phyloP scores from a whole-genome alignment of 2,888 invertebrate genomes.

The Tortrix viridana region DNA sequence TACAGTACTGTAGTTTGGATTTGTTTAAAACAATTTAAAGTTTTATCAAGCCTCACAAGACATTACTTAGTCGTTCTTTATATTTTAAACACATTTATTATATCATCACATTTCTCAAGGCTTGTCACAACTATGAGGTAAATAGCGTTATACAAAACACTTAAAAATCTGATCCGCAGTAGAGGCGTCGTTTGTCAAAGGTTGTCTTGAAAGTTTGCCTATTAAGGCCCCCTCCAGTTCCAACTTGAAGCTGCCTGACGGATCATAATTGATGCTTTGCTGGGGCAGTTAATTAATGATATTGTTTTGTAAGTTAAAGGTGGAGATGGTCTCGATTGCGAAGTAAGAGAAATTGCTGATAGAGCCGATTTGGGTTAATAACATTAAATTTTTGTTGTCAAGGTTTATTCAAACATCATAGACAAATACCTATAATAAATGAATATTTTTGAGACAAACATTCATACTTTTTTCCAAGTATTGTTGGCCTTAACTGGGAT shows the following conservation, averaged over 20 bases:
- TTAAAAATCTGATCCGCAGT: conserved; percentile 1
- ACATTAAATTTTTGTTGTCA: too few species aligned
- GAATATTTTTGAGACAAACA: too few species aligned
- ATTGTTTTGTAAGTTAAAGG: conserved; percentile 4
- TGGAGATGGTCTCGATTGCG: background rate
- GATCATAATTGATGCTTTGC: conserved; percentile 10
- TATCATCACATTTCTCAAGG: background rate
- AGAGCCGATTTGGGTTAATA: too few species aligned
- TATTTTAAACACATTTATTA: background rate
- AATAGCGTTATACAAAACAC: background rate
- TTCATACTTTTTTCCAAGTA: too few species aligned
- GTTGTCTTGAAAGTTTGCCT: conserved; percentile 9
- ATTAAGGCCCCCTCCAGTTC: background rate
- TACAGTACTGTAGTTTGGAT: too few species aligned
- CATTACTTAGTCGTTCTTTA: too few species aligned
- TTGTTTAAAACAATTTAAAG: too few species aligned
- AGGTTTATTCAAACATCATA: too few species aligned
- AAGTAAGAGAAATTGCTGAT: too few species aligned
- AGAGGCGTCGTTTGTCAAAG: conserved; percentile 14
- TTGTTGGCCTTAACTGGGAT: too few species aligned
- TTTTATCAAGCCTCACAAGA: too few species aligned
- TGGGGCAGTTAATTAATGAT: conserved; percentile 11
- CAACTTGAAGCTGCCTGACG: background rate
- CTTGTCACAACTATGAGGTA: background rate
- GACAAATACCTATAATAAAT: too few species aligned